Conservation (phyloP, 2,113 vertebrate species). For the Prunella fulvescens region DNA sequence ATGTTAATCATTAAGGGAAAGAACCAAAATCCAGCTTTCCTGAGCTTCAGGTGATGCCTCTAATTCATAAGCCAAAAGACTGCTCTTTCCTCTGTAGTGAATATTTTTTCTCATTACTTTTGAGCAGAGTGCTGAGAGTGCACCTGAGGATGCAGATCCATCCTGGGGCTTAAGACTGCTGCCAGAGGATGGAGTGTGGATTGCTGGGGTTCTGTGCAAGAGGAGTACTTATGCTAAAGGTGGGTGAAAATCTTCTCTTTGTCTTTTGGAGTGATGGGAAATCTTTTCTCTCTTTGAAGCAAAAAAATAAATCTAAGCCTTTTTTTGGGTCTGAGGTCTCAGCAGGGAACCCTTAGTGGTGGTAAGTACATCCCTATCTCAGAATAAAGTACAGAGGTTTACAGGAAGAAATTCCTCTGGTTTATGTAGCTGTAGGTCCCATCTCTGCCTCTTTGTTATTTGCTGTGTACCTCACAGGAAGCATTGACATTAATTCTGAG, state of each 20-base stretch:
- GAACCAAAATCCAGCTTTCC: neutral
- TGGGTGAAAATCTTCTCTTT: neutral
- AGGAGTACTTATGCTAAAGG: neutral
- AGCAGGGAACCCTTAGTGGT: neutral
- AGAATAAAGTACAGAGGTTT: neutral
- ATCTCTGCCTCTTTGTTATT: neutral
- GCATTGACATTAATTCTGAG: neutral
- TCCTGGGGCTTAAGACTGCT: neutral
- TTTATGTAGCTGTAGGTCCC: neutral
- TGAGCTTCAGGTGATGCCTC: neutral
- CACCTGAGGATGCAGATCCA: neutral
- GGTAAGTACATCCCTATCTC: accelerated
- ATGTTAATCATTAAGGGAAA: neutral
- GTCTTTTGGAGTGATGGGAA: neutral
- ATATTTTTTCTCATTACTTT: neutral
- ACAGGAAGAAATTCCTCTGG: neutral
- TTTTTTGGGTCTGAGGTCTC: neutral
- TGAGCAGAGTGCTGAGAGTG: neutral
- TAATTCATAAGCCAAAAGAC: neutral
- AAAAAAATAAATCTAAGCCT: neutral
- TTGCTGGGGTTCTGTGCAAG: neutral
- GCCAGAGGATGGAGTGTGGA: neutral
- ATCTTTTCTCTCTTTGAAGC: neutral
- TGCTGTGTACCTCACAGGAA: neutral
- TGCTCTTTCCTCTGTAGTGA: neutral